phyloP scores from a whole-genome alignment of 2,888 invertebrate species.

The Scotopteryx bipunctaria region DNA sequence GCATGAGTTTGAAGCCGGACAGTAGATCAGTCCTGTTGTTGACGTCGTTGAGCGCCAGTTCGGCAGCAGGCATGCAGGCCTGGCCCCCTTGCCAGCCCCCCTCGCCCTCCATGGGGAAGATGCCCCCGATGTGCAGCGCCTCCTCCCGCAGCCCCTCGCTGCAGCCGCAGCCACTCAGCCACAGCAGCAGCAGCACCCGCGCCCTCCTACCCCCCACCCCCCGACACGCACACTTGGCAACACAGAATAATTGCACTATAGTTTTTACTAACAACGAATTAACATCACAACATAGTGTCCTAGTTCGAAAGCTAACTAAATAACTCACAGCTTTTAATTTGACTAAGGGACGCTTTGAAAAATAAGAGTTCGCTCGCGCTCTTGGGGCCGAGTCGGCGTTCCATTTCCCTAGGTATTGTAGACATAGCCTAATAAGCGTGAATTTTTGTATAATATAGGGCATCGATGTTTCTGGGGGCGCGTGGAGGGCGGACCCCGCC shows the following conservation, averaged over 20 bases:
- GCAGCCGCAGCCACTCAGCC: slow-evolving; percentile 62
- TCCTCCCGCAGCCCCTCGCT: slow-evolving; percentile 83
- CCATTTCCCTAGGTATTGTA: slow-evolving; percentile 71
- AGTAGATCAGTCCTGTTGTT: slow-evolving; percentile 94
- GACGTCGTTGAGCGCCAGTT: slow-evolving; percentile 97
- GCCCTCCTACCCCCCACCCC: slow-evolving; percentile 45
- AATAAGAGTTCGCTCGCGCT: slow-evolving; percentile 68
- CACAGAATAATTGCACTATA: slow-evolving; percentile 79
- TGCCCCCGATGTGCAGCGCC: slow-evolving; percentile 97
- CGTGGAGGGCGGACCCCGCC: slow-evolving; percentile 59
- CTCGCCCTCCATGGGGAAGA: slow-evolving; percentile 98
- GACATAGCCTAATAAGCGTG: slow-evolving; percentile 80
- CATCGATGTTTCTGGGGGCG: slow-evolving; percentile 55
- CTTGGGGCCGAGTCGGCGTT: slow-evolving; percentile 56
- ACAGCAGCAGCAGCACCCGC: slow-evolving; percentile 60
- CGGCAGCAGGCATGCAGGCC: slow-evolving; percentile 98
- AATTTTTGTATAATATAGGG: slow-evolving; percentile 65
- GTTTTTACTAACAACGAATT: slow-evolving; percentile 74
- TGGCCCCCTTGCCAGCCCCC: slow-evolving; percentile 99
- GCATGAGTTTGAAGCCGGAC: slow-evolving; percentile 94
- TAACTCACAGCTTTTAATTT: slow-evolving; percentile 74
- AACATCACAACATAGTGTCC: slow-evolving; percentile 69
- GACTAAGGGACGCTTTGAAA: slow-evolving; percentile 80
- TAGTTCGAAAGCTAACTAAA: slow-evolving; percentile 73
- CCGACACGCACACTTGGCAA: slow-evolving; percentile 70